These are phyloP conservation scores for Cheilosia variabilis DNA, from an alignment of 2,888 invertebrate species.

Conservation along the genomic window DNA sequence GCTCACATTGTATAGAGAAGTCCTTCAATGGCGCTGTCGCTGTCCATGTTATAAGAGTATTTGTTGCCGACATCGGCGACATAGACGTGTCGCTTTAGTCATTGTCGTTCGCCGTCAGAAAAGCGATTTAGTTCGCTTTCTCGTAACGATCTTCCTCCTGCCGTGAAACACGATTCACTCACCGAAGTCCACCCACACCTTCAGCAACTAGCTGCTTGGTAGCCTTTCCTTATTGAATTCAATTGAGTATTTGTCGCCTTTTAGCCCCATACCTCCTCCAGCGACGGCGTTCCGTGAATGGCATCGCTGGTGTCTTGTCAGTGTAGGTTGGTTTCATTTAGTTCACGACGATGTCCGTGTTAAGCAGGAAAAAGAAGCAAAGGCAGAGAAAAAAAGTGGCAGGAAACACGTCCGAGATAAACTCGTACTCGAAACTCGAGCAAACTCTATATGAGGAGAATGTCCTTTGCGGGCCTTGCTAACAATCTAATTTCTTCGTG, in stretches of 20 bases:
- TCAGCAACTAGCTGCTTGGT: constrained; percentile 13
- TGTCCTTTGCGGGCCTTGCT: constrained; percentile 59
- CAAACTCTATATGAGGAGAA: constrained; percentile 28
- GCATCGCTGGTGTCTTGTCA: constrained; percentile 62
- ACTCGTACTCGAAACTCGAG: constrained; percentile 36
- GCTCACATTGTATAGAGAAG: neutral
- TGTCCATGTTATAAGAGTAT: constrained; percentile 29
- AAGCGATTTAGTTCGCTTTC: constrained; percentile 73
- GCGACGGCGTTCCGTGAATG: constrained; percentile 39
- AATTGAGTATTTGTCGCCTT: constrained; percentile 73
- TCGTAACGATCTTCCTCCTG: constrained; percentile 69
- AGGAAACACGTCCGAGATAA: constrained; percentile 62
- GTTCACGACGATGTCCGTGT: constrained; percentile 49
- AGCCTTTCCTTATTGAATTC: constrained; percentile 66
- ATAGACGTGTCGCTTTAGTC: constrained; percentile 65
- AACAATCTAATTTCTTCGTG: constrained; percentile 72
- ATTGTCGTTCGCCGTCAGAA: constrained; percentile 62
- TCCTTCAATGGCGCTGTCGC: constrained; percentile 3
- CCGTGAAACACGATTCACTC: constrained; percentile 64
- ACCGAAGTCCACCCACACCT: constrained; percentile 45
- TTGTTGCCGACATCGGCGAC: constrained; percentile 59
- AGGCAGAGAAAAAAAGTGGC: constrained; percentile 16
- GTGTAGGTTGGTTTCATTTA: constrained; percentile 61
- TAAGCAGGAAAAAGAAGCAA: constrained; percentile 43
- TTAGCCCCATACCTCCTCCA: constrained; percentile 25